These are phyloP conservation scores for Caradrina kadenii DNA, from an alignment of 2,888 invertebrate genomes.

Conservation along the genomic window DNA sequence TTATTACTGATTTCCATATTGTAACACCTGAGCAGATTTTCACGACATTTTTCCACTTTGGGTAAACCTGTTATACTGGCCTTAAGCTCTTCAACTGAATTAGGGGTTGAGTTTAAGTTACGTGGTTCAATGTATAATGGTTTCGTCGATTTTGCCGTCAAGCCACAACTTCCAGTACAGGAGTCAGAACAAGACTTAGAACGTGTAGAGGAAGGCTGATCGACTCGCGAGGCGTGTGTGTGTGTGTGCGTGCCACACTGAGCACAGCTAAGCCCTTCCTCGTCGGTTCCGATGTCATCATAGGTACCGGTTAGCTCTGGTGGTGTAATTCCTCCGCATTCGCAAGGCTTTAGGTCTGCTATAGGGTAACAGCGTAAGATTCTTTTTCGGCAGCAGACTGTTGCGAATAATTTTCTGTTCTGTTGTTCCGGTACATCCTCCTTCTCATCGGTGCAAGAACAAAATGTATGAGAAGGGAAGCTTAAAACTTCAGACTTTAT, in stretches of 20 bases:
- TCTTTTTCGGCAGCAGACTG: neutral
- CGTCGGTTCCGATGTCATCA: neutral
- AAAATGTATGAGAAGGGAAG: slow-evolving; percentile 1
- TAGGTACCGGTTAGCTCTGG: neutral
- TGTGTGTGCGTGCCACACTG: neutral
- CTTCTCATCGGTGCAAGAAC: neutral
- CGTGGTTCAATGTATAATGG: slow-evolving; percentile 13
- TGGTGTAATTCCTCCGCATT: neutral
- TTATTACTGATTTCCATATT: slow-evolving; percentile 11
- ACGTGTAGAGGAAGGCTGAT: neutral
- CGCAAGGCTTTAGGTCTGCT: neutral
- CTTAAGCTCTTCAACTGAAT: slow-evolving; percentile 34
- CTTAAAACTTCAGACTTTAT: slow-evolving; percentile 3
- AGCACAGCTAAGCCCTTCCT: neutral
- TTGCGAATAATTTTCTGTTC: neutral
- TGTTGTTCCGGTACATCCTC: neutral
- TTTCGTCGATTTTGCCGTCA: neutral
- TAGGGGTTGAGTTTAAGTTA: slow-evolving; percentile 22
- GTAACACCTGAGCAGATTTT: slow-evolving; percentile 9
- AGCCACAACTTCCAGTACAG: neutral
- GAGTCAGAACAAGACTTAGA: neutral
- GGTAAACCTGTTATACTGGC: slow-evolving; percentile 30
- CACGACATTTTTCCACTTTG: neutral
- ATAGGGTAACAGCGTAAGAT: neutral
- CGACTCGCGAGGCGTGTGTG: neutral